Evolutionary conservation across 2,888 invertebrate genomes (phyloP), one percentile per base, ranked within the genome.

Genomic region (Phalera bucephala): DNA sequence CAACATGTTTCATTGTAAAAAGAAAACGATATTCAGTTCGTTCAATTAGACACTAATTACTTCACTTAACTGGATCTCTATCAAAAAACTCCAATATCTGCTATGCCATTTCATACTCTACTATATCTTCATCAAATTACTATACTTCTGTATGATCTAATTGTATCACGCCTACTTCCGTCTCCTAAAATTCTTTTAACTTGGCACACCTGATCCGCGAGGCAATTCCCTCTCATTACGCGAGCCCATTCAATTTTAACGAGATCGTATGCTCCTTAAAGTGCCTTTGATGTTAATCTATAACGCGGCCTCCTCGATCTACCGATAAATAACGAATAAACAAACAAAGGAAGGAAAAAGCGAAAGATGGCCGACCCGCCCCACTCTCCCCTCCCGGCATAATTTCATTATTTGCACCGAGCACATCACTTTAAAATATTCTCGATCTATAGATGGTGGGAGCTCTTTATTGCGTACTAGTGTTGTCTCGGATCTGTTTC

Each of bases 241-340:
- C 47, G 43, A 40, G 53, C 52, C 68, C 67, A 72, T 78, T 77
- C 74, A 78, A 77, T 77, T 74, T 79, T 78, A 75, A 78, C 75
- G 72, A 72, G 65, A 58, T 64, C 71, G 63, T 67, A 64, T 60
- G 64, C 66, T 55, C 65, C 50, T 51, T 64, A 59, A 67, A 60
- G 55, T 52, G 58, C 71, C 75, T 83, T 83, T 81, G 82, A 83
- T 80, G 77, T 79, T 80, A 79, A 83, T 83, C 80, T 80, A 72
- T 72, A 73, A 66, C 71, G 60, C 63, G 62, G 66, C 60, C 19
- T 64, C 66, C 68, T 64, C 72, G 76, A 82, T 81, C 80, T 78
- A 64, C 78, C 80, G 80, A 80, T 80, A 82, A 79, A 80, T 80
- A 78, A 75, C 72, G 78, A 74, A 78, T 78, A 72, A 70, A 77